Evolutionary conservation across 2,113 vertebrate species (phyloP).

Genomic region (Chaetura pelagica): DNA sequence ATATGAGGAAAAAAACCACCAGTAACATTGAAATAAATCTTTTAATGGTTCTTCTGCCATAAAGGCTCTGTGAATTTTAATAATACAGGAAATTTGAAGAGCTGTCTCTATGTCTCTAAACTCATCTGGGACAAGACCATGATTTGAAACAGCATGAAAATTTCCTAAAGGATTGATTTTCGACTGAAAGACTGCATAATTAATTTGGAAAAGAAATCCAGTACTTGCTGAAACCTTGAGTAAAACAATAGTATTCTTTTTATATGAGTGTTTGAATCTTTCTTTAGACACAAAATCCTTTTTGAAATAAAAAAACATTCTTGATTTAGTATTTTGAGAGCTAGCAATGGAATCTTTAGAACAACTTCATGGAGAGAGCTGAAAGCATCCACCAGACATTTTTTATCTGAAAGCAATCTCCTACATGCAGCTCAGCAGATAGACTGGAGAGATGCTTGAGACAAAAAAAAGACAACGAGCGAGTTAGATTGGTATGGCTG

Average conservation of each 20-base stretch:
- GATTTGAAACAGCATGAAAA: background rate
- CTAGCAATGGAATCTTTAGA: background rate
- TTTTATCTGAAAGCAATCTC: background rate
- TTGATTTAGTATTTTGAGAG: background rate
- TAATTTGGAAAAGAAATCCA: background rate
- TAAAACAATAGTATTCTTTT: background rate
- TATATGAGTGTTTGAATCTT: background rate
- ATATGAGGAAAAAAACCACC: background rate
- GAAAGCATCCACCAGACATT: background rate
- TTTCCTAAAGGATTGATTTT: background rate
- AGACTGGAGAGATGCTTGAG: background rate
- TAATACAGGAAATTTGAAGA: background rate
- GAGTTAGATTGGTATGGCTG: background rate
- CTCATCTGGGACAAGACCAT: background rate
- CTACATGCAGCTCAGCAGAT: background rate
- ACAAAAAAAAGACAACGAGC: background rate
- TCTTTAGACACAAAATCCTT: background rate
- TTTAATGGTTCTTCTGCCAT: background rate
- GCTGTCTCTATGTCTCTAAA: background rate
- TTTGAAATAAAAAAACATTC: background rate
- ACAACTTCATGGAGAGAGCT: background rate
- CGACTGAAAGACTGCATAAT: background rate
- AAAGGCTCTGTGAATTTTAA: slow-evolving; percentile 27
- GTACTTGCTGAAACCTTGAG: background rate
- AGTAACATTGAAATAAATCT: background rate